These are phyloP conservation scores for Tyrannus savana DNA, from an alignment of 2,113 vertebrate species.

Conservation along the genomic window DNA sequence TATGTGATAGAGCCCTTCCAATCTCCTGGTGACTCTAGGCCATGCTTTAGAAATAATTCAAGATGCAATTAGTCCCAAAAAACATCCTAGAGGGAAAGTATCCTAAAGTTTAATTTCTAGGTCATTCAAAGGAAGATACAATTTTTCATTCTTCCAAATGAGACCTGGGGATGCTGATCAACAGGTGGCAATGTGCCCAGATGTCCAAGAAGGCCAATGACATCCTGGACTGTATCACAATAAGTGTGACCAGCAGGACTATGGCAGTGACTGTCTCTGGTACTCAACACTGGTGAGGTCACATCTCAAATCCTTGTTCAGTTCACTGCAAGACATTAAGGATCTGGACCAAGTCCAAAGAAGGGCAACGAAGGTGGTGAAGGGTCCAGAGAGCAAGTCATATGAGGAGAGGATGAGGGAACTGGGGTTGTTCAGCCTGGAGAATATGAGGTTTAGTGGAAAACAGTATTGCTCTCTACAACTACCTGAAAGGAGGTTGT, in stretches of 20 bases:
- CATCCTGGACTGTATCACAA: not conserved
- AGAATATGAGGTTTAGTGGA: not conserved
- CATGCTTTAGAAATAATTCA: not conserved
- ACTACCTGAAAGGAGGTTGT: not conserved
- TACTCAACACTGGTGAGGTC: not conserved
- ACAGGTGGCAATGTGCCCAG: not conserved
- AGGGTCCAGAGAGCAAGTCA: not conserved
- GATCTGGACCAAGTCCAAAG: rapidly evolving
- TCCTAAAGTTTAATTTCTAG: not conserved
- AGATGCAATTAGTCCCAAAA: not conserved
- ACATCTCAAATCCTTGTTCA: not conserved
- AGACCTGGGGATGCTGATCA: not conserved
- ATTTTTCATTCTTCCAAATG: not conserved
- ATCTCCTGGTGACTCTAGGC: not conserved
- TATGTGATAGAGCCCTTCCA: not conserved
- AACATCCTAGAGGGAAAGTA: not conserved
- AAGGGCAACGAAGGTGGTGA: rapidly evolving
- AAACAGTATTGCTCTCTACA: not conserved
- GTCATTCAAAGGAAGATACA: not conserved
- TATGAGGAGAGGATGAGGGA: rapidly evolving
- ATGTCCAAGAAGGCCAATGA: not conserved
- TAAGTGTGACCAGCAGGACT: not conserved
- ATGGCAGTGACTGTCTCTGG: not conserved
- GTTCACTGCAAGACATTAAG: not conserved
- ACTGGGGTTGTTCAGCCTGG: not conserved